phyloP scores from a whole-genome alignment of 2,113 vertebrate species.

The Pavo muticus region DNA sequence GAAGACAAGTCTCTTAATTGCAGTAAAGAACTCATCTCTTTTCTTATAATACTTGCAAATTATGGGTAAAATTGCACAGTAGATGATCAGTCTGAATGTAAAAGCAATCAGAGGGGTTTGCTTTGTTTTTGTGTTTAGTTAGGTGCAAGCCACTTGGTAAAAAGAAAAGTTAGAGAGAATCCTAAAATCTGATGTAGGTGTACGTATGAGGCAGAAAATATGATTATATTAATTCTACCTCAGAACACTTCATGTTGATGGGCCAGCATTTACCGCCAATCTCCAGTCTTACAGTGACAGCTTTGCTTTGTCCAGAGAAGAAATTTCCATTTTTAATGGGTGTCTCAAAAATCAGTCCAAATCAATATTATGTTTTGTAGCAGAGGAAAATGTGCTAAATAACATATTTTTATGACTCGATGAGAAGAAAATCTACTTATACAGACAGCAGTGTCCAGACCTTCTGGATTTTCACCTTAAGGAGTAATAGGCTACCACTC shows the following conservation, averaged over 20 bases:
- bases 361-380: neutral
- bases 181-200: neutral
- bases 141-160: neutral
- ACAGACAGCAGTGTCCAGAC: neutral
- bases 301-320: neutral
- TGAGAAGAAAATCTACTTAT: rapidly evolving
- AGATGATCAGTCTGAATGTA: neutral
- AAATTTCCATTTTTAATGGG: neutral
- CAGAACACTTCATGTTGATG: neutral
- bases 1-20: neutral
- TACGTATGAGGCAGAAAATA: neutral
- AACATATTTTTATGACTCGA: neutral
- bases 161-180: neutral
- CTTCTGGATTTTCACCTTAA: neutral
- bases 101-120: neutral
- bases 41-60: neutral
- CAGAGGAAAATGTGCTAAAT: neutral
- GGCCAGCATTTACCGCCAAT: neutral
- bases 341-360: neutral
- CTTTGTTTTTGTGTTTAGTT: neutral
- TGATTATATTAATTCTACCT: neutral
- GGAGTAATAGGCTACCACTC: neutral
- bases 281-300: neutral
- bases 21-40: neutral
- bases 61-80: neutral